Percentiles rank a stretch among this genome's conserved stretches.
Conservation (phyloP, 2,797 vertebrate species). For the Myripristis jacobus region DNA sequence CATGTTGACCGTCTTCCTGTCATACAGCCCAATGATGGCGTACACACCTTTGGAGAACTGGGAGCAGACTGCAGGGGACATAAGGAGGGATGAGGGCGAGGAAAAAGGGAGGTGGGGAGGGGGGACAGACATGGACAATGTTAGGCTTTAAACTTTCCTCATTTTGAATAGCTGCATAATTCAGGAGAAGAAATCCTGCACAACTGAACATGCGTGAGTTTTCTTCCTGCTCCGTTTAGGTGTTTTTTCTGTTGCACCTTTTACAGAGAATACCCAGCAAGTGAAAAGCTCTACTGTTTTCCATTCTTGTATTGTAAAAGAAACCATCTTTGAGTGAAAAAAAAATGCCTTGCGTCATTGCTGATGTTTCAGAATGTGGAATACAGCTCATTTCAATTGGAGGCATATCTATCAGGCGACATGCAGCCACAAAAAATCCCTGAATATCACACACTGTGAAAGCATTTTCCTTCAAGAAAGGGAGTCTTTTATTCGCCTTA, state of each 20-base stretch:
- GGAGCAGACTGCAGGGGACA: conserved; percentile 89
- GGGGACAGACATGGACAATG: not conserved
- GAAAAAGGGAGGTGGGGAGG: not conserved
- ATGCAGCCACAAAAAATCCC: conserved; percentile 2
- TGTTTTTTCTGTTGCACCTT: too few relatives aligned
- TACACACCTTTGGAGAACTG: conserved; percentile 99
- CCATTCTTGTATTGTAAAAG: not conserved
- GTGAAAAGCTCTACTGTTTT: conserved; percentile 1
- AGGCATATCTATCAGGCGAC: not conserved
- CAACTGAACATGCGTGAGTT: not conserved
- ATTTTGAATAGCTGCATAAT: not conserved
- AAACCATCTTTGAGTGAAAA: not conserved
- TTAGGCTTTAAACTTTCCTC: not conserved
- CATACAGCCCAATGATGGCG: conserved; percentile 98
- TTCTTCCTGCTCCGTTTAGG: not conserved
- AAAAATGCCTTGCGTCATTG: not conserved
- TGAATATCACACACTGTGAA: not conserved
- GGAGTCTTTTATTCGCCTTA: not conserved
- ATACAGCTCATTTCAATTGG: not conserved
- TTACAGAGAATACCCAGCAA: not conserved
- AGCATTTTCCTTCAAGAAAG: conserved; percentile 1
- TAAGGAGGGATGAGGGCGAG: not conserved
- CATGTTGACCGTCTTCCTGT: conserved; percentile 98
- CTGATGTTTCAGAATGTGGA: not conserved
- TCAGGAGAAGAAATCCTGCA: not conserved